Percentiles rank a stretch among this genome's conserved stretches.
Conservation (phyloP, 2,888 invertebrate species). For the Rhorus exstirpatorius region DNA sequence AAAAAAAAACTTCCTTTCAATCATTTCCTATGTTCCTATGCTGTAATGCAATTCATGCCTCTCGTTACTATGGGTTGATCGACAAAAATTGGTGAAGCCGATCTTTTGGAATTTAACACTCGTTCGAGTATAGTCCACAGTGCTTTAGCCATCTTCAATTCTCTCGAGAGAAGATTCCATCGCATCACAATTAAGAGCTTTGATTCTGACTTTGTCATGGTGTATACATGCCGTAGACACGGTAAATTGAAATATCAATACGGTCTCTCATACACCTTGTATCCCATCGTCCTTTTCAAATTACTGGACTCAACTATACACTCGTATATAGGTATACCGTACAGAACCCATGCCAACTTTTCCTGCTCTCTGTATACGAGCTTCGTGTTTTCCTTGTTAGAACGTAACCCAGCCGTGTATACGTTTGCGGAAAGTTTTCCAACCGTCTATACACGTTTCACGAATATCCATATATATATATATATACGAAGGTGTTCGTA, state of each 20-base stretch:
- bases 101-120: too few relatives aligned
- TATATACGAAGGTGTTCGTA: conserved; percentile 6
- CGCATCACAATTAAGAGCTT: background rate
- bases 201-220: background rate
- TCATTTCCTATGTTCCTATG: too few relatives aligned
- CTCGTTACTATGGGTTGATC: too few relatives aligned
- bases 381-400: conserved; percentile 37
- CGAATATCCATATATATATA: background rate
- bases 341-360: conserved; percentile 3
- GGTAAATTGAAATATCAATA: conserved; percentile 9
- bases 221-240: background rate
- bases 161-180: background rate
- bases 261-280: conserved; percentile 1
- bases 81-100: too few relatives aligned
- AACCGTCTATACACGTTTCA: conserved; percentile 4
- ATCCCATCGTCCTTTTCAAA: conserved; percentile 3
- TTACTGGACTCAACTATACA: conserved; percentile 15
- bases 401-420: conserved; percentile 47
- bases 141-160: background rate
- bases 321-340: conserved; percentile 1
- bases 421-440: conserved; percentile 65
- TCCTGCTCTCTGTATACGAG: conserved; percentile 6
- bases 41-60: too few relatives aligned
- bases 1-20: too few relatives aligned
- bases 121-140: too few relatives aligned